phyloP scores from a whole-genome alignment of 2,113 vertebrate genomes.

The Poecile atricapillus region DNA sequence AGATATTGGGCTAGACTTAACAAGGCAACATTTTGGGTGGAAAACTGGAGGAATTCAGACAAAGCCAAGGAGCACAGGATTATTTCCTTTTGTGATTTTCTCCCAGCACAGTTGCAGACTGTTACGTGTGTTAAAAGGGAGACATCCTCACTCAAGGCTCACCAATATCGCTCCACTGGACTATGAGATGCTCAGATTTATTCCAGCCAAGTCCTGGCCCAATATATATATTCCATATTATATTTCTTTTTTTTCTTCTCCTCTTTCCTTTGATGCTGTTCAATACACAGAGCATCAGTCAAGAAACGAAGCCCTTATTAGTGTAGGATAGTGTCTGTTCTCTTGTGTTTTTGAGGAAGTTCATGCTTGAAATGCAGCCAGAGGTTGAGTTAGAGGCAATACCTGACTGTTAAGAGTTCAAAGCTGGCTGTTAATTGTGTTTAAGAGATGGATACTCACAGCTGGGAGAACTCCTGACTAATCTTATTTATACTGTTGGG shows the following conservation, averaged over 20 bases:
- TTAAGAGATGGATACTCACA: not conserved
- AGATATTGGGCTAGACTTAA: not conserved
- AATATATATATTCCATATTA: not conserved
- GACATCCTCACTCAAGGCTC: not conserved
- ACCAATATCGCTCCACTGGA: not conserved
- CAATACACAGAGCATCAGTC: not conserved
- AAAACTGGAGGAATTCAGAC: not conserved
- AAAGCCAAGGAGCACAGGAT: not conserved
- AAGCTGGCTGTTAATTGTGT: not conserved
- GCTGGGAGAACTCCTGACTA: not conserved
- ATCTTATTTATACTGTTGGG: not conserved
- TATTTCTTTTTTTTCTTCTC: not conserved
- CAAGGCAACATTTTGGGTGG: not conserved
- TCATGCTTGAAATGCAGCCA: not conserved
- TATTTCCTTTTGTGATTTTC: not conserved
- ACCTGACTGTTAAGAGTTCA: not conserved
- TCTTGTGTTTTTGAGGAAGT: slow-evolving; percentile 1
- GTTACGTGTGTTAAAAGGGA: not conserved
- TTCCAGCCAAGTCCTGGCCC: not conserved
- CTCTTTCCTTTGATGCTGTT: not conserved
- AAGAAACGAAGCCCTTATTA: slow-evolving; percentile 3
- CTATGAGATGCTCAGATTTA: slow-evolving; percentile 27
- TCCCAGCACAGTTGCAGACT: not conserved
- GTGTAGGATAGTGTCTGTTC: not conserved
- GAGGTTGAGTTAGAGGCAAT: not conserved